Base-by-base conservation (phyloP, 2,797 vertebrate species). In the Clamator glandarius region DNA sequence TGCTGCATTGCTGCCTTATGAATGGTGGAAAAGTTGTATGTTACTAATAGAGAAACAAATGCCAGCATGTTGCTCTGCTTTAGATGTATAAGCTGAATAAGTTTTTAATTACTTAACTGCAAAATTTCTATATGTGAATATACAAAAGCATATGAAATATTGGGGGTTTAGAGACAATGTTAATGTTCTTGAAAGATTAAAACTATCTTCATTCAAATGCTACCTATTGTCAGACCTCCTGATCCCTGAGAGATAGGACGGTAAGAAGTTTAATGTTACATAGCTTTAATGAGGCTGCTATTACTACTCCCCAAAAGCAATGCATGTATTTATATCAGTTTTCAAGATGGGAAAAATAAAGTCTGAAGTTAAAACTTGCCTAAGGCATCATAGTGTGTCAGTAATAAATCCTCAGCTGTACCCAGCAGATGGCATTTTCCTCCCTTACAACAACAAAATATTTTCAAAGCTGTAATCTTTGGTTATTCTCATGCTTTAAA, bases 351-450 rank as follows among this genome's bases (percentile, higher is more conserved):
- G 24, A 58, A 78, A 57, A 78, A 75, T 10, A 3, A 78, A 39
- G 9, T 55, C 59, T 28, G 17, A 77, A 50, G 35, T 84, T 61
- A 82, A 85, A 69, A 68, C 36, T 70, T 4, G 1, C 52, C 83
- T 20, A 63, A 64, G 84, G 33, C 51, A 89, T 78, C 12, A 4
- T 54, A 46, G 9, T 76, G 11, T 90, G 17, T 68, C 80, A 54
- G 36, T 63, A 68, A 75, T 62, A 57, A 72, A 90, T 95, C 96
- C 76, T 92, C 87, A 93, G 79, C 83, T 95, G 79, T 86, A 94
- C 95, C 95, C 94, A 96, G 92, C 94, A 96, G 96, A 96, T 96
- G 96, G 95, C 95, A 96, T 96, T 96, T 96, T 94, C 19, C 36
- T 67, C 72, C 82, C 92, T 95, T 86, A 61, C 2, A 94, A 92